Evolutionary conservation across 64 coral and sea anemone genomes (phyloP).

Genomic region (Cladopsammia gracilis): DNA sequence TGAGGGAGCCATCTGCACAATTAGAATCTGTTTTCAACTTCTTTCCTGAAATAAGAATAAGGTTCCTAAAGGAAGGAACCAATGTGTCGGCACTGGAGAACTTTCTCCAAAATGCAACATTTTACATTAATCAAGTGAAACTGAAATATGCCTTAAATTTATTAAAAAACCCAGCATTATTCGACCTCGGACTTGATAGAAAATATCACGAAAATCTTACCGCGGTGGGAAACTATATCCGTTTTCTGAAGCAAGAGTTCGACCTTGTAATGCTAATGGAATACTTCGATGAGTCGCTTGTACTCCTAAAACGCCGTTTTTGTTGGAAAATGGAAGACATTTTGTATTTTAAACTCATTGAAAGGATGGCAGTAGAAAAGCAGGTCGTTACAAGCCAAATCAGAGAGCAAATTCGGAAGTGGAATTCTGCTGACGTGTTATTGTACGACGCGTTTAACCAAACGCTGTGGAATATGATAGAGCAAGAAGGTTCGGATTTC

Average conservation of each 20-base stretch:
- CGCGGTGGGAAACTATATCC: slow-evolving; percentile 35
- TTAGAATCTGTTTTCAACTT: slow-evolving; percentile 82
- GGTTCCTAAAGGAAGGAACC: not conserved
- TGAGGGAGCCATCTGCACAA: slow-evolving; percentile 76
- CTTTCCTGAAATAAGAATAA: slow-evolving; percentile 18
- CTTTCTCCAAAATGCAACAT: slow-evolving; percentile 20
- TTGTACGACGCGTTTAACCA: slow-evolving; percentile 80
- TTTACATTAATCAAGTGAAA: not conserved
- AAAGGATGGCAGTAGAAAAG: slow-evolving; percentile 39
- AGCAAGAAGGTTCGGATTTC: slow-evolving; percentile 55
- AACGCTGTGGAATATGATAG: slow-evolving; percentile 78
- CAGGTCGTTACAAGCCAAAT: not conserved
- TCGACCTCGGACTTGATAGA: slow-evolving; percentile 72
- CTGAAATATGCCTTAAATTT: not conserved
- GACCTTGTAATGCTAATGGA: slow-evolving; percentile 83
- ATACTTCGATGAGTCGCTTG: slow-evolving; percentile 86
- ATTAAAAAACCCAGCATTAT: slow-evolving; percentile 64
- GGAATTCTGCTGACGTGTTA: slow-evolving; percentile 74
- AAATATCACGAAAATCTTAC: not conserved
- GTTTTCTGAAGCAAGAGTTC: slow-evolving; percentile 61
- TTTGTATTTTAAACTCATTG: slow-evolving; percentile 68
- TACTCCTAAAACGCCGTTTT: slow-evolving; percentile 82
- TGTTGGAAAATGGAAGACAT: slow-evolving; percentile 84
- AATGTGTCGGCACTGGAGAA: not conserved
- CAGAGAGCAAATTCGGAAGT: slow-evolving; percentile 47